Conservation (phyloP, 2,888 invertebrate genomes). For the Charanyca ferruginea region DNA sequence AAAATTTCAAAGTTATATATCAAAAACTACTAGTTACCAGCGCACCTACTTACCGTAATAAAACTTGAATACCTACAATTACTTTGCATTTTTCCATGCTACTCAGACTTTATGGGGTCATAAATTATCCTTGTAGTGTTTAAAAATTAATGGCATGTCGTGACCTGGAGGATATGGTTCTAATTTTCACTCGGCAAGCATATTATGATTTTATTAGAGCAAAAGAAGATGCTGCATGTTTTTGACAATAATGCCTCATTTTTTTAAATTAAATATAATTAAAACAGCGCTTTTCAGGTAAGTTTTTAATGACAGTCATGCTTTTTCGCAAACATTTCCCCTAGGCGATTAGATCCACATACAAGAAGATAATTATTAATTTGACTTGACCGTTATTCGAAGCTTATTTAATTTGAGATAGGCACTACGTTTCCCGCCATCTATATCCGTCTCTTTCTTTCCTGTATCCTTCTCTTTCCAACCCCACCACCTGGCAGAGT, state of each 20-base stretch:
- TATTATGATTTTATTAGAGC: neutral
- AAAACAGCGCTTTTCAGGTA: neutral
- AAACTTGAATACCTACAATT: neutral
- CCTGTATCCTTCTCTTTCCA: no score
- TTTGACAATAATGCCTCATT: neutral
- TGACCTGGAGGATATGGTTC: neutral
- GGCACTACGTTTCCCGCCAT: no score
- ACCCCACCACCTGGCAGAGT: no score
- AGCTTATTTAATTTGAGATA: no score
- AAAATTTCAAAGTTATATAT: conserved; percentile 1
- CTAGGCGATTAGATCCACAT: no score
- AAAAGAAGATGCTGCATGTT: neutral
- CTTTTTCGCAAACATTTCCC: neutral
- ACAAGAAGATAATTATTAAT: no score
- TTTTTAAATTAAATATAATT: neutral
- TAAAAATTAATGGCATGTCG: neutral
- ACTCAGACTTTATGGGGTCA: neutral
- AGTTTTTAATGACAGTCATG: neutral
- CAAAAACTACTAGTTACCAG: no score
- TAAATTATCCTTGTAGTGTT: neutral
- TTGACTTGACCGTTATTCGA: no score
- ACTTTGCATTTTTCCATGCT: neutral
- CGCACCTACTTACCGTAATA: neutral
- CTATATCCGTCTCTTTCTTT: no score
- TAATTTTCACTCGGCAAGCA: neutral